Base-by-base conservation (phyloP, 2,797 vertebrate species). In the Enteromius anoplus region DNA sequence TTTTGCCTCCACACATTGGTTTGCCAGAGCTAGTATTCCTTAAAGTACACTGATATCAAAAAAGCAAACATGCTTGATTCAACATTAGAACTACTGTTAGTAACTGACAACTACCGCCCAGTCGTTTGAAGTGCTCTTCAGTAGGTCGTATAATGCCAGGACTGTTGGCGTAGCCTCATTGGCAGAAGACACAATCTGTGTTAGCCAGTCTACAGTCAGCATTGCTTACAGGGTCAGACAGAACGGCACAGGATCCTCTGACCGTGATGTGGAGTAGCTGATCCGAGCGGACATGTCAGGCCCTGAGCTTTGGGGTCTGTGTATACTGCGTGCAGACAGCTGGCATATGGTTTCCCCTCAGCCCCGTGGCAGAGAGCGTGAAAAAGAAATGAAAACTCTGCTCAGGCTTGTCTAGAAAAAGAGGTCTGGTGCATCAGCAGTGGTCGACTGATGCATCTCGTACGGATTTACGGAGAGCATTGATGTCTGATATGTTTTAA, bases 321-420 rank as follows among this genome's bases (percentile, higher is more conserved):
- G 76, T 80, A 40, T 62, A 45, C 75, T 53, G 73, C 45, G 64
- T 66, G 71, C 69, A 72, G 81, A 85, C 83, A 77, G 32, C 51
- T 75, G 70, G 64, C 86, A 84, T 86, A 84, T 86, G 78, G 71
- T 32, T 19, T 58, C 65, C 62, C n/a, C 51, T 62, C 40, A 53
- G 73, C 60, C 80, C 70, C 70, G 60, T 51, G 78, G 83, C 66
- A 45, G 8, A 23, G 51, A 62, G 34, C n/a, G 21, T 49, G 55
- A 78, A 68, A 68, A 62, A 78, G 62, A 37, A 21, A 49, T 4
- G 15, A 45, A 26, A 34, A 58, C 29, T 40, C 58, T 29, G 23
- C 45, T 47, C 45, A 14, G 45, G 3, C 45, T 47, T 47, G 5
- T 75, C 32, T 32, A 32, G 32, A 32, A 32, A 32, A 32, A 32